These are phyloP conservation scores for Ennomos fuscantarius DNA, from an alignment of 2,888 invertebrate species.

Conservation along the genomic window DNA sequence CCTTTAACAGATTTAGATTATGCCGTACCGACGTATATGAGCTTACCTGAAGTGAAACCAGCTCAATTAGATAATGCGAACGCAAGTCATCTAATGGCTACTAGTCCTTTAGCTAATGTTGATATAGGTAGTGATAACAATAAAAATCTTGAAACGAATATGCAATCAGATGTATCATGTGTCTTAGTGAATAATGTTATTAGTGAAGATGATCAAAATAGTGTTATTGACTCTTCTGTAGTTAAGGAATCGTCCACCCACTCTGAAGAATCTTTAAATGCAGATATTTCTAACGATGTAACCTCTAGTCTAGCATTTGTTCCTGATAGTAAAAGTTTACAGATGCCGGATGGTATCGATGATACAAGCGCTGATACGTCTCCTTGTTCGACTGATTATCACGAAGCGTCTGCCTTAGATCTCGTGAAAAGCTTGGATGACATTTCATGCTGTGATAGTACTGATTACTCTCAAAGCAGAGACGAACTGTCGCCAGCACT, in stretches of 20 bases:
- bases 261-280: constrained; percentile 76
- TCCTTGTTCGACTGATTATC: constrained; percentile 80
- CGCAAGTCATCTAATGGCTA: constrained; percentile 42
- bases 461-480: constrained; percentile 78
- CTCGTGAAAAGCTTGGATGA: constrained; percentile 74
- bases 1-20: constrained; percentile 77
- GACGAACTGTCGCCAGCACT: constrained; percentile 56
- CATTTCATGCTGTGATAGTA: constrained; percentile 72
- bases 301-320: constrained; percentile 80
- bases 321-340: constrained; percentile 78
- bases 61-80: constrained; percentile 54
- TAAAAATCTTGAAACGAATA: constrained; percentile 34
- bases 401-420: constrained; percentile 79
- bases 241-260: constrained; percentile 66
- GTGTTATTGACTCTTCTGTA: constrained; percentile 48
- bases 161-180: constrained; percentile 33
- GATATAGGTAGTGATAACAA: constrained; percentile 40
- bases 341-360: constrained; percentile 61
- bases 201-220: constrained; percentile 60
- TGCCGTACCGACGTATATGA: constrained; percentile 76
- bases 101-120: constrained; percentile 43
- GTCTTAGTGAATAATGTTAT: constrained; percentile 50
- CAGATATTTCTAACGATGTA: constrained; percentile 75
- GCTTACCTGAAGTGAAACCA: constrained; percentile 68
- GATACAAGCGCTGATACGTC: constrained; percentile 79